Evolutionary conservation across 2,888 invertebrate species (phyloP).

Genomic region (Meteorus colon): DNA sequence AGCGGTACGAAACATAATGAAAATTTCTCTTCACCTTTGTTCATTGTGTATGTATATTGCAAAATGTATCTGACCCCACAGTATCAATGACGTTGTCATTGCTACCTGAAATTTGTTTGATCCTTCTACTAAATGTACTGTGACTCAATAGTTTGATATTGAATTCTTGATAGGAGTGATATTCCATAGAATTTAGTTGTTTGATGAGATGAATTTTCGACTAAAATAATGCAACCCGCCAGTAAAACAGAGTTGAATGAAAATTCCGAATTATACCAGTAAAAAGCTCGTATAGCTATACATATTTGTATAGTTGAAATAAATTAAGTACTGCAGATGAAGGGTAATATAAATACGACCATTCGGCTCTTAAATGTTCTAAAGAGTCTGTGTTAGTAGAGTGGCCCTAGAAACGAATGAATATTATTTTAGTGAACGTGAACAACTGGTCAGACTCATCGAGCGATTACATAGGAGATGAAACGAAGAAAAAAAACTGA

Average conservation of each 20-base stretch:
- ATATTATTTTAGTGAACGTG: not conserved
- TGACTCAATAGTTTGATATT: not conserved
- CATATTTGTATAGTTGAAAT: not conserved
- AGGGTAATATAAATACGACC: not conserved
- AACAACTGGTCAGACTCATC: constrained; percentile 2
- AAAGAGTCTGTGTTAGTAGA: not conserved
- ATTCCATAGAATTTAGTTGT: too few relatives aligned
- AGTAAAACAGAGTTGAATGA: not conserved
- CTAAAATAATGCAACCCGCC: not conserved
- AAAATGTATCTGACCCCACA: not conserved
- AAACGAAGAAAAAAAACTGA: not conserved
- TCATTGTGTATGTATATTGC: not conserved
- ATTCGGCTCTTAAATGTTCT: not conserved
- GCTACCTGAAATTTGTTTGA: not conserved
- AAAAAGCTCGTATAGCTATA: not conserved
- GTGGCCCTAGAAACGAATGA: not conserved
- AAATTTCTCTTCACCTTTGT: not conserved
- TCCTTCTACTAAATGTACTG: not conserved
- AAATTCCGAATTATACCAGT: not conserved
- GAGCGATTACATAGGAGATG: not conserved
- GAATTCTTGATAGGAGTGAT: not conserved
- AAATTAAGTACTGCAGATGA: not conserved
- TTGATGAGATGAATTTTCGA: not conserved
- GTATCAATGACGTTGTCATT: not conserved
- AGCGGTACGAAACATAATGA: not conserved